Percentiles rank a stretch among this genome's conserved stretches.
These are phyloP conservation scores for Rhynchomys soricoides DNA, from an alignment of 2,113 vertebrate species.

Conservation along the genomic window DNA sequence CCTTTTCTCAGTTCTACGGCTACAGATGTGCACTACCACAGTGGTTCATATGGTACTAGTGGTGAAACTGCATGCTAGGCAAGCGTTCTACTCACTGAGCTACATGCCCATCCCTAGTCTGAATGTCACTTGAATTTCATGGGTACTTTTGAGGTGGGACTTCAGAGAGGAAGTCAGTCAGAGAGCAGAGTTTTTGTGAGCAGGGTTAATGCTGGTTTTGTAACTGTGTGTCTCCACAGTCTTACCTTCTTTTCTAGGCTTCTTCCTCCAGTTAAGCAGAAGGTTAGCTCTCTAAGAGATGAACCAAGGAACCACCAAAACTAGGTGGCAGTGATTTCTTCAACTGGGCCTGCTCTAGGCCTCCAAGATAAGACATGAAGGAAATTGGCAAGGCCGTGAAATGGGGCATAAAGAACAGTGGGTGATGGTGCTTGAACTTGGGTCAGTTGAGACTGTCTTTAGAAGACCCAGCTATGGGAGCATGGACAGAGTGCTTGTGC, in stretches of 20 bases:
- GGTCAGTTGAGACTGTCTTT: background rate
- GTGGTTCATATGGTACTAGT: background rate
- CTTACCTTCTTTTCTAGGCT: background rate
- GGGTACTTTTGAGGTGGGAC: background rate
- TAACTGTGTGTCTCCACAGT: background rate
- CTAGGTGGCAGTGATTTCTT: background rate
- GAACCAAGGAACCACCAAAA: background rate
- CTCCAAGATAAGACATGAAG: no score
- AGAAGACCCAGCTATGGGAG: no score
- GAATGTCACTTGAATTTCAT: background rate
- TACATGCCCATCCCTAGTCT: background rate
- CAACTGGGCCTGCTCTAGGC: background rate
- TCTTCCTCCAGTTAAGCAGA: background rate
- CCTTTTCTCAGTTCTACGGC: background rate
- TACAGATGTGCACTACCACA: background rate
- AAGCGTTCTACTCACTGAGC: background rate
- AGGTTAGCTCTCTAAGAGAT: background rate
- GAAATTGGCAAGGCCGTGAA: background rate
- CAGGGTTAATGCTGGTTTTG: background rate
- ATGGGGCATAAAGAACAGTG: background rate
- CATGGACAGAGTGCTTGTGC: background rate
- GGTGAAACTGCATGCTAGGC: background rate
- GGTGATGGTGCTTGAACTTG: background rate
- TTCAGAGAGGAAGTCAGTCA: background rate
- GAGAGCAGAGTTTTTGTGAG: background rate